Conservation (phyloP, 2,797 vertebrate species). For the Hypotaenidia philippensis region DNA sequence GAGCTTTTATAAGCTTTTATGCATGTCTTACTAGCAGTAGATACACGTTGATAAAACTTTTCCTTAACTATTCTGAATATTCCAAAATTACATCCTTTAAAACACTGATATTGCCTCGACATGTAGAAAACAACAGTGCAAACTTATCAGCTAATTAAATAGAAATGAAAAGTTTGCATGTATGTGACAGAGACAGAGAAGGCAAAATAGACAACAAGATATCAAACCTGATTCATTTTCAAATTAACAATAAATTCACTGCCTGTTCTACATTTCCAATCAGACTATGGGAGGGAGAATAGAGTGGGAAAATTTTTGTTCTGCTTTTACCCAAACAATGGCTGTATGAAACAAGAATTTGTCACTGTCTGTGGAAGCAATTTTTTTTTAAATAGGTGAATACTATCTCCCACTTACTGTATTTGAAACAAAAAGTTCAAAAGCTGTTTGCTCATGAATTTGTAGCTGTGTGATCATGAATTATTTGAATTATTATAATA, state of each 20-base stretch:
- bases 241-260: neutral
- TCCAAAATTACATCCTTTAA: neutral
- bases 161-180: neutral
- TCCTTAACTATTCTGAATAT: neutral
- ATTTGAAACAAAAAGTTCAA: neutral
- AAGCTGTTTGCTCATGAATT: neutral
- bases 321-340: neutral
- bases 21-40: neutral
- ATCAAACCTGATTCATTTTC: neutral
- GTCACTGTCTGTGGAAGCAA: neutral
- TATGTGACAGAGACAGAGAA: neutral
- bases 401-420: neutral
- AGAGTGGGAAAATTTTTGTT: neutral
- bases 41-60: neutral
- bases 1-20: neutral
- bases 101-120: neutral
- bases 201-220: neutral
- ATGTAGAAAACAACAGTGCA: neutral
- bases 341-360: neutral
- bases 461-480: neutral
- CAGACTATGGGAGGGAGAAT: neutral
- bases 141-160: neutral
- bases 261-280: neutral
- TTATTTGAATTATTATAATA: neutral
- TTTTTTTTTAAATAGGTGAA: neutral